A percentile compares a stretch with the other conserved stretches of the same genome.
These are phyloP conservation scores for Drosophila flavopinicola DNA, from an alignment of 2,888 invertebrate genomes.

Conservation along the genomic window DNA sequence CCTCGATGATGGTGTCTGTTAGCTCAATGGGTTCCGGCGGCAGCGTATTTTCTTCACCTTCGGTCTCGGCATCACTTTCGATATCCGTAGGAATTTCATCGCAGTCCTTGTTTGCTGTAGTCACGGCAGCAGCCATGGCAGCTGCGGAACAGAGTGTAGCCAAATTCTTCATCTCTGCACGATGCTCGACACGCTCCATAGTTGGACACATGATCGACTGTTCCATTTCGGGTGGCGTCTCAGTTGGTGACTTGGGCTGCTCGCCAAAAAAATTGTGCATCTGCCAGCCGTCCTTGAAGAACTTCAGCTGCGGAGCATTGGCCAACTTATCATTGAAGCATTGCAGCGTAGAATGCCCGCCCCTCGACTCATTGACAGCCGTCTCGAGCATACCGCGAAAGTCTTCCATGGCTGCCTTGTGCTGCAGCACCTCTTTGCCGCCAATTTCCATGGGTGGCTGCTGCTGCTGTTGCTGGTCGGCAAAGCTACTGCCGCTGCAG, in stretches of 20 bases:
- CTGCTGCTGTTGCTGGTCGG: constrained; percentile 48
- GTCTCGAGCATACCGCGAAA: constrained; percentile 69
- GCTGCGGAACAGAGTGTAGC: constrained; percentile 81
- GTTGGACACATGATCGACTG: constrained; percentile 66
- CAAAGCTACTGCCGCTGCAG: constrained; percentile 43
- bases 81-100: constrained; percentile 46
- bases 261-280: constrained; percentile 83
- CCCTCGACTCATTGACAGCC: constrained; percentile 66
- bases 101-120: constrained; percentile 52
- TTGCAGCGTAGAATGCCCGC: constrained; percentile 50
- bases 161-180: constrained; percentile 80
- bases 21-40: constrained; percentile 70
- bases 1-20: constrained; percentile 56
- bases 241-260: constrained; percentile 85
- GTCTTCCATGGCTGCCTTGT: constrained; percentile 63
- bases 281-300: constrained; percentile 83
- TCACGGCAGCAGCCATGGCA: constrained; percentile 77
- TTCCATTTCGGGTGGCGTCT: constrained; percentile 81
- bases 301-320: constrained; percentile 74
- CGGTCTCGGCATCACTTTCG: constrained; percentile 54
- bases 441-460: constrained; percentile 37
- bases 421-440: constrained; percentile 44
- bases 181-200: constrained; percentile 56
- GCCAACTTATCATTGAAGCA: constrained; percentile 50
- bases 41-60: constrained; percentile 66